Base-by-base conservation (phyloP, 2,888 invertebrate genomes). In the Lypha dubia region DNA sequence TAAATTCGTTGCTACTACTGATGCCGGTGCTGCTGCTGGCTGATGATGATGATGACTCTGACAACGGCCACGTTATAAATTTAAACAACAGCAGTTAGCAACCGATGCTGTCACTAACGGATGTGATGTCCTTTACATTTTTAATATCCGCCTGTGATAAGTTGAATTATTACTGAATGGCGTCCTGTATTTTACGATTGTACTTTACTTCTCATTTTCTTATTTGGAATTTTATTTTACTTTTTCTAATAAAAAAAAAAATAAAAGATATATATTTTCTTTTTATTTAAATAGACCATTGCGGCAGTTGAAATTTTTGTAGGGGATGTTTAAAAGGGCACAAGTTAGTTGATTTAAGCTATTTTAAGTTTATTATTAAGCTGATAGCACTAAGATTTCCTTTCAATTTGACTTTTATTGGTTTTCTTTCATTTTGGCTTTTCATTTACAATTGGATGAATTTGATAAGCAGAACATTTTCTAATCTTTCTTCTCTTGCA, bases 131-230 rank as follows among this genome's bases (percentile, higher is more conserved):
- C 89, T 89, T 88, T 89, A 88, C 87, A 87, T 88, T 90, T 89
- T 87, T 87, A 91, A 90, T 90, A 91, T 90, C 90, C 91, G 90
- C 90, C 90, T 91, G 91, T 91, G 91, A 91, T 91, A 90, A 90
- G 88, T 89, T 90, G 90, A 91, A 90, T 90, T 91, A 90, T 90
- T 89, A 89, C 88, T 89, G 88, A 68, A 81, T 81, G 81, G 77
- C 84, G 84, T 84, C 81, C 77, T 84, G 81, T 73, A 65, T 87
- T 85, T 86, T 70, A 77, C 77, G 81, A 80, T 63, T 83, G 67
- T 75, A 79, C 73, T 56, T 73, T 0, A 24, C 7, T 38, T 38
- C n/a, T n/a, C n/a, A n/a, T n/a, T 53, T 44, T 28, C 46, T 2
- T 51, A 13, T 53, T 60, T 44, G 9, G 28, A 28, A 28, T 28